Conservation (phyloP, 2,888 invertebrate genomes). For the Agrotis puta region DNA sequence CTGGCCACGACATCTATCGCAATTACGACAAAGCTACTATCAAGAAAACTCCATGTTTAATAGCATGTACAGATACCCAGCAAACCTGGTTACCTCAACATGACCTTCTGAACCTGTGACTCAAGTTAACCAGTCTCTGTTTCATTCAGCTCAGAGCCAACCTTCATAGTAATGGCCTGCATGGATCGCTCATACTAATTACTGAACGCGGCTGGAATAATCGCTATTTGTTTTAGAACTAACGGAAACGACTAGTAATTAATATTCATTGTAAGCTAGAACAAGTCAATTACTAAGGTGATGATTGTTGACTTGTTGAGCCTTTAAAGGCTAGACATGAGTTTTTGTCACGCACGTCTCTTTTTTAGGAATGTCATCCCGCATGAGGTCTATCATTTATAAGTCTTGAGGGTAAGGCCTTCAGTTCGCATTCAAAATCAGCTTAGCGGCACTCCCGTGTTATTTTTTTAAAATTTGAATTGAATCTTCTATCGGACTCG, state of each 20-base stretch:
- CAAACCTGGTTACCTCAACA: conserved; percentile 23
- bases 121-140: conserved; percentile 16
- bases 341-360: background rate
- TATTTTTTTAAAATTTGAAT: no score
- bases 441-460: no score
- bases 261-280: conserved; percentile 45
- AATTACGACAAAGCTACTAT: background rate
- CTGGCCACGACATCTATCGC: no score
- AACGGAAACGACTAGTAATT: conserved; percentile 49
- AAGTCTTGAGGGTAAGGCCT: no score
- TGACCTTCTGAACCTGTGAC: conserved; percentile 31
- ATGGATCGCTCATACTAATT: conserved; percentile 56
- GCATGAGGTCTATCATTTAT: no score
- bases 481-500: no score
- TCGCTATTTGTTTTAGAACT: conserved; percentile 40
- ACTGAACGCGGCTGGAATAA: conserved; percentile 43
- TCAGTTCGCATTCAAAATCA: no score
- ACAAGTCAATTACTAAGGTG: conserved; percentile 27
- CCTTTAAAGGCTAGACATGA: conserved; percentile 8
- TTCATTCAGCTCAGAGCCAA: conserved; percentile 50
- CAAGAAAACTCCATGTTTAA: background rate
- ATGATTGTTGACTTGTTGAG: conserved; percentile 8
- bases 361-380: no score
- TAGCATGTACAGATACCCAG: background rate
- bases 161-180: conserved; percentile 53